Evolutionary conservation across 1,140 invertebrate species (phyloP), one percentile per base, ranked within the genome.

Genomic region (Dreissena rostriformis): DNA sequence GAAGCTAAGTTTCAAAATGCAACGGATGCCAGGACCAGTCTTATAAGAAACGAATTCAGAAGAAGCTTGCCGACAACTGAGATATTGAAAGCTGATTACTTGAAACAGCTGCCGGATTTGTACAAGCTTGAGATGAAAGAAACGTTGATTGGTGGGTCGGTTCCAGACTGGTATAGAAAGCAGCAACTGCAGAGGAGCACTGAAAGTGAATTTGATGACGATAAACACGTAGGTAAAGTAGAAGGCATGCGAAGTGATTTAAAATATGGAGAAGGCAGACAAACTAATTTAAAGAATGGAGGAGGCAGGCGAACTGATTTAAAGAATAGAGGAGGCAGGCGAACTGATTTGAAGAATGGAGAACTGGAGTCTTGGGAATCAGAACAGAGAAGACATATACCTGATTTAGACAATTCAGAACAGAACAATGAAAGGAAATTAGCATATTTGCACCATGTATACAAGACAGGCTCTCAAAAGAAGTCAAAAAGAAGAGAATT

Each of bases 81-180:
- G 49, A 81, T 81, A 22, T 28, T 81, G 26, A 72, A 81, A 81
- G 14, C 26, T 22, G 52, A 73, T 53, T 73, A 81, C 39, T 73
- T 73, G 24, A 28, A 51, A n/a, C 68, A 81, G 28, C 70, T 81
- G 26, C 79, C 68, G 19, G 28, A 72, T 51, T 11, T 73, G 70
- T 81, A 81, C 24, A 72, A 81, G 39, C 11, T 81, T 61, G 79
- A 81, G 73, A 63, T 81, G 15, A 72, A 73, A 51, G 67, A 81
- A 24, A 19, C 65, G 29, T 15, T 80, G 39, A 15, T 71, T 65
- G 15, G 71, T 61, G 29, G 67, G 24, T n/a, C 10, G 5, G 52
- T 63, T 63, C 74, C 74, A 39, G 61, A 76, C 6, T 76, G 74
- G 74, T 76, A 76, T 52, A 63, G 49, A 51, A 76, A 28, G 26